phyloP scores from a whole-genome alignment of 1,140 invertebrate species.

The Aphelenchoides besseyi region DNA sequence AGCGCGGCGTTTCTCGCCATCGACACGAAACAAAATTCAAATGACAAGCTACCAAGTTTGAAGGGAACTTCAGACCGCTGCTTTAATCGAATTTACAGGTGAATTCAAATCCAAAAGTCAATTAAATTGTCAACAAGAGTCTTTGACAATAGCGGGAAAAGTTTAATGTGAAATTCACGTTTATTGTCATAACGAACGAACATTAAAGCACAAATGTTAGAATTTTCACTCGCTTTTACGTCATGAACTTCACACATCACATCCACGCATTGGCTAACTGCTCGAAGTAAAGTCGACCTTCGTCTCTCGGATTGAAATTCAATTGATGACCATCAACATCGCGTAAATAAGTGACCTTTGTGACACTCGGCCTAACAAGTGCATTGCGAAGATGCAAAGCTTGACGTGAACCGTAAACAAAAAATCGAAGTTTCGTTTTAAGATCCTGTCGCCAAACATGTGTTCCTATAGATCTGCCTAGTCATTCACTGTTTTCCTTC shows the following conservation, averaged over 20 bases:
- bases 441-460: not conserved
- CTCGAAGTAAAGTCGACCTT: not conserved
- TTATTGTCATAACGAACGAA: no score
- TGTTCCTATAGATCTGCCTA: not conserved
- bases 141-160: not conserved
- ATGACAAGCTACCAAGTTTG: not conserved
- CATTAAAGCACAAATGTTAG: not conserved
- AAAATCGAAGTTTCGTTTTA: not conserved
- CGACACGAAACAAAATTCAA: not conserved
- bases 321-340: not conserved
- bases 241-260: not conserved
- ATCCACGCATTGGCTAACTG: not conserved
- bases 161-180: not conserved
- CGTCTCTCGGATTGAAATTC: not conserved
- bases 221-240: not conserved
- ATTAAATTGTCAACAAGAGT: not conserved
- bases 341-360: not conserved
- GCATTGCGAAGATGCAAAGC: not conserved
- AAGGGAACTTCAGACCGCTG: not conserved
- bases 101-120: not conserved
- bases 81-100: not conserved
- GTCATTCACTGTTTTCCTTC: not conserved
- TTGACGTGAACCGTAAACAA: not conserved
- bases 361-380: not conserved
- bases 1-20: not conserved